Evolutionary conservation across 2,113 vertebrate species (phyloP), one percentile per base, ranked within the genome.

Genomic region (Lophochroa leadbeateri): DNA sequence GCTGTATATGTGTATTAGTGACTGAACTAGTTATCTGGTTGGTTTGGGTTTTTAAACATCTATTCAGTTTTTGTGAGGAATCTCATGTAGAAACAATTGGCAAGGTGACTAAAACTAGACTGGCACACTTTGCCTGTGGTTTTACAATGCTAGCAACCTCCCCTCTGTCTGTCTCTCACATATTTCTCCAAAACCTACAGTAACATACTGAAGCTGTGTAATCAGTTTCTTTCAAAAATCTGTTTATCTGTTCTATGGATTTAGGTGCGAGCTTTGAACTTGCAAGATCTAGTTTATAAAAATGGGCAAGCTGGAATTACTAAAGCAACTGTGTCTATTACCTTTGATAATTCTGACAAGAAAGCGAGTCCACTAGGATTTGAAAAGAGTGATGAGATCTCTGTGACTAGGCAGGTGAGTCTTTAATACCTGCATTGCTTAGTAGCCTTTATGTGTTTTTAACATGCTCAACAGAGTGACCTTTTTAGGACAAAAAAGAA

Each of bases 251-350:
- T 90, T 95, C 15, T 6, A 25, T 58, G 61, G 33, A 80, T 92
- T 83, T 89, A 99, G 99, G 99, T 99, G 39, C 98, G 99, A 97
- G 99, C 99, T 75, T 97, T 98, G 41, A 99, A 98, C 91, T 97
- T 99, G 19, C 99, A 99, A 87, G 99, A 99, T 86, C 94, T 99
- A 71, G 98, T 99, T 84, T 99, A 99, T 93, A 99, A 99, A 97
- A 99, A 98, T 61, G 99, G 99, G 4, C 99, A 99, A 88, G 99
- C 99, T 92, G 99, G 99, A 50, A 98, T 99, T 96, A 98, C 97
- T 64, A 99, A 99, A 97, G 99, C 99, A 31, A 98, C 98, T 0
- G 99, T 99, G 65, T 99, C 99, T 31, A 98, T 99, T 79, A 99
- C 97, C 9, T 99, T 99, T 97, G 99, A 99, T 97, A 99, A 99